Evolutionary conservation across 2,888 invertebrate genomes (phyloP).

Genomic region (Tanaodytes sp.): DNA sequence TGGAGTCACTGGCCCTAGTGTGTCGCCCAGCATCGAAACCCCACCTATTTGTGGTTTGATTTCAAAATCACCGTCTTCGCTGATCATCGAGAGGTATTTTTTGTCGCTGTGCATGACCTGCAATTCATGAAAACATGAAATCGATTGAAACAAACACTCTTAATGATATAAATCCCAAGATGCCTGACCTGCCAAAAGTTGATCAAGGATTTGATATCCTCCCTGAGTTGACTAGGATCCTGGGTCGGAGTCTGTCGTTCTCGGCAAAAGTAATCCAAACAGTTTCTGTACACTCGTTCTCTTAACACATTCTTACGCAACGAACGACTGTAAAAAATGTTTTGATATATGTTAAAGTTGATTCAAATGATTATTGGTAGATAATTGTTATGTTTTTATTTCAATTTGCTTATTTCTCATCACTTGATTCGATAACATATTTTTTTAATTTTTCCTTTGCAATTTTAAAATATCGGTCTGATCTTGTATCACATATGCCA

Average conservation of each 20-base stretch:
- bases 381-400: no score
- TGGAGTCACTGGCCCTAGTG: conserved; percentile 58
- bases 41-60: conserved; percentile 67
- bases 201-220: conserved; percentile 90
- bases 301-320: conserved; percentile 93
- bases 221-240: conserved; percentile 82
- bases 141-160: no score
- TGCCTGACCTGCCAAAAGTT: conserved; percentile 89
- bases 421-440: no score
- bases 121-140: no score
- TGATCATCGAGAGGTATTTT: conserved; percentile 88
- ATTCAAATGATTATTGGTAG: no score
- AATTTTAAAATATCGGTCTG: no score
- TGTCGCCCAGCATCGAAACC: conserved; percentile 58
- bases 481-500: no score
- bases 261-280: conserved; percentile 96
- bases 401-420: no score
- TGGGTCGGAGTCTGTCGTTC: conserved; percentile 92
- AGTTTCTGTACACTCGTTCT: conserved; percentile 94
- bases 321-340: conserved; percentile 75
- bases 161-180: no score
- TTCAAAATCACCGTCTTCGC: conserved; percentile 80
- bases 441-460: no score
- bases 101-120: conserved; percentile 91
- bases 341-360: neutral